Conservation (phyloP, 2,797 vertebrate species). For the Valencia hispanica region DNA sequence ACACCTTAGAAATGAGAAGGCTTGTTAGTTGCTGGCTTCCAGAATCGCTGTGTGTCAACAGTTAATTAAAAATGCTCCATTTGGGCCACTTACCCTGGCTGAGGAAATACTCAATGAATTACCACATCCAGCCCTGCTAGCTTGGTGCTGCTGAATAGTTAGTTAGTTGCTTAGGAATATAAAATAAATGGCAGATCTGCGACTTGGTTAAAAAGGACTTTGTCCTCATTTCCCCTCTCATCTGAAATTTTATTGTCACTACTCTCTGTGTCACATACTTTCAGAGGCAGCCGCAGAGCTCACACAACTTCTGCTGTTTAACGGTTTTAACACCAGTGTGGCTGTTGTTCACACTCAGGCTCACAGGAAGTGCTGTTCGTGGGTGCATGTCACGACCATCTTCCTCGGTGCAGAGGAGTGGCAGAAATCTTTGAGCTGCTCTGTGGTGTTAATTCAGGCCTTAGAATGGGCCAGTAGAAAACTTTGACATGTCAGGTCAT, state of each 20-base stretch:
- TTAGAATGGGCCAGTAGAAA: neutral
- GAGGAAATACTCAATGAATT: slow-evolving; percentile 68
- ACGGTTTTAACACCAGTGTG: neutral
- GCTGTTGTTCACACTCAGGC: slow-evolving; percentile 10
- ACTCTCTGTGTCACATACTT: neutral
- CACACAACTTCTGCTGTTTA: slow-evolving; percentile 1
- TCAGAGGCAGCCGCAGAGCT: neutral
- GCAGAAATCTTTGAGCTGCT: neutral
- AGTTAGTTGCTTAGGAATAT: neutral
- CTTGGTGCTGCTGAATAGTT: slow-evolving; percentile 18
- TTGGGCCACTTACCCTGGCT: slow-evolving; percentile 72
- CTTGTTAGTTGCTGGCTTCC: slow-evolving; percentile 50
- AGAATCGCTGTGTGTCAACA: slow-evolving; percentile 74
- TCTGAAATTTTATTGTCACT: neutral
- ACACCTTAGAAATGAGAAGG: slow-evolving; percentile 44
- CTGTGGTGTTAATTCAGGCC: neutral
- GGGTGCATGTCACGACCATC: neutral
- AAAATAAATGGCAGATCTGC: slow-evolving; percentile 1
- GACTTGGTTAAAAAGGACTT: neutral
- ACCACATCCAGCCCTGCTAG: slow-evolving; percentile 59
- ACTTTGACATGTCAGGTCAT: neutral
- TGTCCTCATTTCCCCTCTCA: neutral
- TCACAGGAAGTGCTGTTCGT: slow-evolving; percentile 25
- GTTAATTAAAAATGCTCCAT: slow-evolving; percentile 80
- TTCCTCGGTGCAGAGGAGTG: neutral